A percentile compares a stretch with the other conserved stretches of the same genome.
phyloP scores from a whole-genome alignment of 1,140 invertebrate species.

The Ladona fulva region DNA sequence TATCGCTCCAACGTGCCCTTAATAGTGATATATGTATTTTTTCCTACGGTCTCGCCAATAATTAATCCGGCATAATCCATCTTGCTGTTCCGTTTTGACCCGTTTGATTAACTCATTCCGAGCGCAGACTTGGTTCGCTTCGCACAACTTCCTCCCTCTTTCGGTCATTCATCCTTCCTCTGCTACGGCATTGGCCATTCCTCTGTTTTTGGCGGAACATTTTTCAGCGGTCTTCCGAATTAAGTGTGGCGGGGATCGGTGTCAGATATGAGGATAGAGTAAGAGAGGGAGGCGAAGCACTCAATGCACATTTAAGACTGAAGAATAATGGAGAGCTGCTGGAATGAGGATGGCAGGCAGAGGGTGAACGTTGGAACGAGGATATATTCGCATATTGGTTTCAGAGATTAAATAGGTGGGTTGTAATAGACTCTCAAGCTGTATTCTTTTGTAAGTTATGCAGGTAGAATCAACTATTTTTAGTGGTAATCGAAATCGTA shows the following conservation, averaged over 20 bases:
- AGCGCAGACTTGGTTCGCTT: background rate
- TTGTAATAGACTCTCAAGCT: too few relatives aligned
- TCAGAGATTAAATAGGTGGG: too few relatives aligned
- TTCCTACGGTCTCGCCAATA: background rate
- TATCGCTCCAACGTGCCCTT: too few relatives aligned
- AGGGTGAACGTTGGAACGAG: background rate
- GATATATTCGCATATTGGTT: too few relatives aligned
- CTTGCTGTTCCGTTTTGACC: background rate
- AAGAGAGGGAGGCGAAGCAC: background rate
- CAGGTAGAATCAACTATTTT: too few relatives aligned
- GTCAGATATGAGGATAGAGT: background rate
- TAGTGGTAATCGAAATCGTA: too few relatives aligned
- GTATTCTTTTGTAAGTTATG: too few relatives aligned
- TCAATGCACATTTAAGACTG: background rate
- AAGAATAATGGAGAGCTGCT: background rate
- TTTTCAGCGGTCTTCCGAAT: background rate
- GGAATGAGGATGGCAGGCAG: background rate
- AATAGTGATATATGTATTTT: too few relatives aligned
- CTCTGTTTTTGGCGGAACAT: slow-evolving; percentile 4
- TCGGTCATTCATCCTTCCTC: background rate
- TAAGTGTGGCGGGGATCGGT: background rate
- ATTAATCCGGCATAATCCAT: background rate
- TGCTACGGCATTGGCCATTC: background rate
- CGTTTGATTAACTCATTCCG: slow-evolving; percentile 5
- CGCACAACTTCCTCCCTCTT: background rate